These are phyloP conservation scores for Loxodonta africana DNA, from an alignment of 2,113 vertebrate species.

Conservation along the genomic window DNA sequence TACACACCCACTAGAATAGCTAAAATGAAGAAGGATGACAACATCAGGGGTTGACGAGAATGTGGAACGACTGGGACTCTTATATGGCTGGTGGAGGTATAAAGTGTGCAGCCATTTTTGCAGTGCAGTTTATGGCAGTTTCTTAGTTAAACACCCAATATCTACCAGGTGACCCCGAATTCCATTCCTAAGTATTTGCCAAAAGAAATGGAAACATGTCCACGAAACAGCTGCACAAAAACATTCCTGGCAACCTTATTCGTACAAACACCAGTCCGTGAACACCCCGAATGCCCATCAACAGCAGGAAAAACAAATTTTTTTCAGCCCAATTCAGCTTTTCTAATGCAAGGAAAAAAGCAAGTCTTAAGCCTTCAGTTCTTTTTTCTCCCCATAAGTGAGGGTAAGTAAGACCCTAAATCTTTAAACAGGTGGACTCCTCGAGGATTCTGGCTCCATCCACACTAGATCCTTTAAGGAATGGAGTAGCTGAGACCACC, in stretches of 20 bases:
- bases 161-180: neutral
- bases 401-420: neutral
- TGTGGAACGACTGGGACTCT: too few species aligned
- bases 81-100: neutral
- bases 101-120: neutral
- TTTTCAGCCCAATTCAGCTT: neutral
- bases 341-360: neutral
- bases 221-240: neutral
- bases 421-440: neutral
- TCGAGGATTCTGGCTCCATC: too few species aligned
- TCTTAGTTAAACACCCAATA: neutral
- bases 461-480: neutral
- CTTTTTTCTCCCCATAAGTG: neutral
- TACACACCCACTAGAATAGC: too few species aligned
- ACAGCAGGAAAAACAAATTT: neutral
- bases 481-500: neutral
- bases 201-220: neutral
- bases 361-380: neutral
- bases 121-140: neutral
- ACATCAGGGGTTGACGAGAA: too few species aligned
- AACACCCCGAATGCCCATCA: neutral
- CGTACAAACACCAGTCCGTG: neutral
- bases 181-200: neutral
- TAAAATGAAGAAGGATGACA: too few species aligned
- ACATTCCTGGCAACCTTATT: neutral